Percentiles rank a stretch among this genome's conserved stretches.
phyloP scores from a whole-genome alignment of 2,797 vertebrate genomes.

The Phoeniculus purpureus region DNA sequence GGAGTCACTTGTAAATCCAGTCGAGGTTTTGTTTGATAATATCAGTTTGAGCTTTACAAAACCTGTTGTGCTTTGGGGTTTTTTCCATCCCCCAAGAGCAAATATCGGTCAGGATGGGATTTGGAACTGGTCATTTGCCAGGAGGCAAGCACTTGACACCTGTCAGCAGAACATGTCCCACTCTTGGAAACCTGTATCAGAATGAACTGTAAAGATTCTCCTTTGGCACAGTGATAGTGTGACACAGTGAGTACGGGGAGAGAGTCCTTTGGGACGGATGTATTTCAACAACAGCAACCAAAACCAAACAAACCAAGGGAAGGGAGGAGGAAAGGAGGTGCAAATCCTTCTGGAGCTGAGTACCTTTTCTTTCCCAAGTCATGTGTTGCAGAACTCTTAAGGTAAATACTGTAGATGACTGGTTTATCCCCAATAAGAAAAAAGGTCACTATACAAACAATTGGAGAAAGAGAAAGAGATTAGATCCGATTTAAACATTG shows the following conservation, averaged over 20 bases:
- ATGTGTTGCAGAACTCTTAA: neutral
- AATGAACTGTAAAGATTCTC: neutral
- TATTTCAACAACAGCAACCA: neutral
- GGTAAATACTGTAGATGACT: neutral
- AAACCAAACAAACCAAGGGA: neutral
- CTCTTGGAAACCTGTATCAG: slow-evolving; percentile 6
- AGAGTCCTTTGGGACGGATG: neutral
- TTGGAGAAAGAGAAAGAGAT: neutral
- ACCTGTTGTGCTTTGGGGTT: slow-evolving; percentile 6
- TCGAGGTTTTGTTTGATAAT: slow-evolving; percentile 76
- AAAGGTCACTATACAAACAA: neutral
- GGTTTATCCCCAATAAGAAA: neutral
- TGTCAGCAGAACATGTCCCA: slow-evolving; percentile 14
- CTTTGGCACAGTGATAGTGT: neutral
- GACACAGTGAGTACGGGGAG: neutral
- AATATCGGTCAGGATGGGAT: slow-evolving; percentile 62
- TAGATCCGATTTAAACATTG: neutral
- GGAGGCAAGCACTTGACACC: neutral
- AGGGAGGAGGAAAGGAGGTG: neutral
- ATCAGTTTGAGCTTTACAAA: slow-evolving; percentile 74
- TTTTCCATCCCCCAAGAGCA: slow-evolving; percentile 52
- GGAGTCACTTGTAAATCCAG: slow-evolving; percentile 74
- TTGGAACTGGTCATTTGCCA: slow-evolving; percentile 12
- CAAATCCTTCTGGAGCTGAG: neutral
- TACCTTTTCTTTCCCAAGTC: neutral